A percentile compares a stretch with the other conserved stretches of the same genome.
Evolutionary conservation across 2,888 invertebrate genomes (phyloP).

Genomic region (Agrochola lota): DNA sequence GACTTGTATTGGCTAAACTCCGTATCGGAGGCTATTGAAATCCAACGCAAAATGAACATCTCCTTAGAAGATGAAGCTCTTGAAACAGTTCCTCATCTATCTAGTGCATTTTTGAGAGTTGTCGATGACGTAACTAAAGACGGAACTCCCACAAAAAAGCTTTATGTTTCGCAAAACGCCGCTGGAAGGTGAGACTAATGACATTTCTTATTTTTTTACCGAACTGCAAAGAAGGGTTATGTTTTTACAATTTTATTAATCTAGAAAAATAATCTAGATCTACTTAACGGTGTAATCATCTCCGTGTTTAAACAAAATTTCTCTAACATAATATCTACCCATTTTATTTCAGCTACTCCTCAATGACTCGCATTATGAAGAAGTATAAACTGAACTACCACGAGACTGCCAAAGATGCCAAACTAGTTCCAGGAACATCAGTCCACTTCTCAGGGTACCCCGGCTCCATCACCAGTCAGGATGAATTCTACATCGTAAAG

Average conservation of each 20-base stretch:
- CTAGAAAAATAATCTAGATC: background rate
- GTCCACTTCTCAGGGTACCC: conserved; percentile 96
- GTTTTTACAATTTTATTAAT: background rate
- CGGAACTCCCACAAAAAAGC: conserved; percentile 81
- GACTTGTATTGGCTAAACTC: conserved; percentile 94
- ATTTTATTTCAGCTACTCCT: conserved; percentile 90
- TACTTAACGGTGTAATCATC: background rate
- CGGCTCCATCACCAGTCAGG: conserved; percentile 94
- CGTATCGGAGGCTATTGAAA: conserved; percentile 93
- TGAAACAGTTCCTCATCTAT: conserved; percentile 81
- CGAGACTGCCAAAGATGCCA: conserved; percentile 86
- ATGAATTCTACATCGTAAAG: conserved; percentile 94
- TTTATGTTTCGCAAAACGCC: conserved; percentile 95
- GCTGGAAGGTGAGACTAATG: conserved; percentile 91
- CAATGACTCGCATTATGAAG: conserved; percentile 96
- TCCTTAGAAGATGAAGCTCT: conserved; percentile 79
- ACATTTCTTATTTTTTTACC: background rate
- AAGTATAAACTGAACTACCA: conserved; percentile 95
- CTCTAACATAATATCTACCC: background rate
- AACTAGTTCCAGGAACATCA: conserved; percentile 92
- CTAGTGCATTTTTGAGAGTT: conserved; percentile 92
- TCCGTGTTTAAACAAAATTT: background rate
- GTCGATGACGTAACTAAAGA: conserved; percentile 86
- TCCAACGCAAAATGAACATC: conserved; percentile 89
- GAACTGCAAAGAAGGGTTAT: background rate